Evolutionary conservation across 2,888 invertebrate species (phyloP).

Genomic region (Glyphotaelius pellucidus): DNA sequence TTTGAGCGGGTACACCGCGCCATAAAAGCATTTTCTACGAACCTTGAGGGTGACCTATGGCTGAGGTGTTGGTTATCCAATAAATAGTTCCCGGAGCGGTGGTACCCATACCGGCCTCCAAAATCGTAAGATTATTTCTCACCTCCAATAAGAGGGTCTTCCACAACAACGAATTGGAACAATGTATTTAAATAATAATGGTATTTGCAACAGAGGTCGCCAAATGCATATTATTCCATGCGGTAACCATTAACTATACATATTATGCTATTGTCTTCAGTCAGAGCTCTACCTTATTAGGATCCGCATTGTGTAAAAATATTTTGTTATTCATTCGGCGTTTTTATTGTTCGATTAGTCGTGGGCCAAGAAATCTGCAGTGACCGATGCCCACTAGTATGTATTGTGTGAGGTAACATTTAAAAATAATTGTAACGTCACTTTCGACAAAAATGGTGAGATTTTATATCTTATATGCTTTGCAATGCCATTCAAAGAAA

Average conservation of each 20-base stretch:
- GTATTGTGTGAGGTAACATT: not conserved
- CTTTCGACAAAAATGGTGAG: not conserved
- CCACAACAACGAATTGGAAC: too few relatives aligned
- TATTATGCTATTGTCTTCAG: not conserved
- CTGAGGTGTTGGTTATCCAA: too few relatives aligned
- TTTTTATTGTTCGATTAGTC: not conserved
- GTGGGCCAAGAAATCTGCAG: slow-evolving; percentile 14
- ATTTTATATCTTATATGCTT: not conserved
- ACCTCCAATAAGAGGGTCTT: too few relatives aligned
- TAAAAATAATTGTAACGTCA: not conserved
- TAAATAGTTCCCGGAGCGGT: too few relatives aligned
- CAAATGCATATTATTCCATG: not conserved
- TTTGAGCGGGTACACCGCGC: too few relatives aligned
- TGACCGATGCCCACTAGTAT: not conserved
- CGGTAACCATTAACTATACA: not conserved
- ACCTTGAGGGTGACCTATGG: too few relatives aligned
- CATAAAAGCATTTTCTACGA: too few relatives aligned
- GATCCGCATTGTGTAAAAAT: not conserved
- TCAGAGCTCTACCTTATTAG: not conserved
- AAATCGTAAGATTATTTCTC: too few relatives aligned
- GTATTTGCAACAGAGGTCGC: not conserved
- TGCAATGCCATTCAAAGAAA: too few relatives aligned
- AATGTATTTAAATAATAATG: too few relatives aligned
- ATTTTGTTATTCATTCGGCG: not conserved
- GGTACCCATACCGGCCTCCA: too few relatives aligned